phyloP scores from a whole-genome alignment of 1,140 invertebrate species.

The Phenacoccus solenopsis region DNA sequence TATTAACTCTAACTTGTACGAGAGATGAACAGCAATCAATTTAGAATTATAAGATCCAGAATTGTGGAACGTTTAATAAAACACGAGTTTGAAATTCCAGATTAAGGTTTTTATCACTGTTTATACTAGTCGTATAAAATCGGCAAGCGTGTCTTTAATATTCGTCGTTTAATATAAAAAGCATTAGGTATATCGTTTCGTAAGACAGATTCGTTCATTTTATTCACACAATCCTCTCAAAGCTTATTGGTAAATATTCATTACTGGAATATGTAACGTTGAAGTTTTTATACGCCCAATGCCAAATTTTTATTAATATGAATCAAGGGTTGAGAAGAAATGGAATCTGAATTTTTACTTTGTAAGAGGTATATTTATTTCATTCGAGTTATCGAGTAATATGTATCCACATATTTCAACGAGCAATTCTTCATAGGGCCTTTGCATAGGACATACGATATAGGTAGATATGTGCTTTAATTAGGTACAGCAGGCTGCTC shows the following conservation, averaged over 20 bases:
- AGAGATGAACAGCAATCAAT: not conserved
- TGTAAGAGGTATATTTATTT: too few species aligned
- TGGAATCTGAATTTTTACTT: too few species aligned
- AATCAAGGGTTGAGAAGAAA: too few species aligned
- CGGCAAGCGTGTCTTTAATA: not conserved
- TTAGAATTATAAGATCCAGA: not conserved
- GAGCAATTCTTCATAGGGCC: too few species aligned
- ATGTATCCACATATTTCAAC: too few species aligned
- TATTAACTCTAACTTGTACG: too few species aligned
- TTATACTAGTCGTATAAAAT: not conserved
- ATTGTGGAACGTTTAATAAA: not conserved
- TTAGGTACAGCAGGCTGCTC: too few species aligned
- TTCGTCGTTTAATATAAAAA: slow-evolving; percentile 3
- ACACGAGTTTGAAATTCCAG: not conserved
- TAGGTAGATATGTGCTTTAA: too few species aligned
- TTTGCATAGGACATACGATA: too few species aligned
- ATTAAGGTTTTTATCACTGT: not conserved
- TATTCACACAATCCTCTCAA: not conserved
- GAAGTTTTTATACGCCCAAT: too few species aligned
- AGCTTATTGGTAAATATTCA: not conserved
- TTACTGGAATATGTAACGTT: not conserved
- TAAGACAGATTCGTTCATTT: not conserved
- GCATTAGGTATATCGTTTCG: not conserved
- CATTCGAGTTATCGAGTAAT: too few species aligned
- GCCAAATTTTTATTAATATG: too few species aligned